Base-by-base conservation (phyloP, 1,140 invertebrate species). In the Zaprionus taronus region DNA sequence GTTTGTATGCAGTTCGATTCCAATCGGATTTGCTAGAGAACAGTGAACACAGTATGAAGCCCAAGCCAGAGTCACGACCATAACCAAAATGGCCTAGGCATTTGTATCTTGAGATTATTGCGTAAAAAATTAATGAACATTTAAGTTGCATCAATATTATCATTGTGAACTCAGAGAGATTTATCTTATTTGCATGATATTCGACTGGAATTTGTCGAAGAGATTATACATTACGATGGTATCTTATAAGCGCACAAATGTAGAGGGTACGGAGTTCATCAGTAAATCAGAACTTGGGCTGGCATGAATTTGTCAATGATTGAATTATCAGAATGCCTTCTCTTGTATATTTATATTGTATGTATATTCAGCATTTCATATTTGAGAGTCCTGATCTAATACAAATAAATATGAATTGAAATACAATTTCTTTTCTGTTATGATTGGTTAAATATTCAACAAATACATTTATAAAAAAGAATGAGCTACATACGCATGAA, bases 101-200 rank as follows among this genome's bases (percentile, higher is more conserved):
- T 38, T 64, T 67, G 47, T 47, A 53, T 47, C 24, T 60, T 34
- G 20, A 44, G 44, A 64, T 55, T 73, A 69, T 67, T 72, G 73
- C 64, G 55, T 77, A 77, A 77, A 77, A 76, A 80, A 77, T 80
- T 80, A 77, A 80, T 80, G 66, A 80, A 77, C 65, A 77, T 80
- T 77, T 68, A 41, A 53, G 51, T 68, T 55, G 28, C 15, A 44
- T 49, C 9, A 38, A 36, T 41, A 66, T 58, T 28, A 31, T 41
- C 15, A n/a, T 51, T 15, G 51, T 12, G 31, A 20, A 4, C 9
- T 14, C 15, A 34, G 1, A 22, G n/a, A 55, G 51, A 14, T 26
- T 41, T 38, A 56, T 66, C 12, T 28, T 31, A 57, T 34, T 20
- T 20, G 24, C 24, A 20, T 53, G 5, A 28, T 56, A 31, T 17